Conservation (phyloP, 1,140 invertebrate genomes). For the Panagrolaimus sp. region DNA sequence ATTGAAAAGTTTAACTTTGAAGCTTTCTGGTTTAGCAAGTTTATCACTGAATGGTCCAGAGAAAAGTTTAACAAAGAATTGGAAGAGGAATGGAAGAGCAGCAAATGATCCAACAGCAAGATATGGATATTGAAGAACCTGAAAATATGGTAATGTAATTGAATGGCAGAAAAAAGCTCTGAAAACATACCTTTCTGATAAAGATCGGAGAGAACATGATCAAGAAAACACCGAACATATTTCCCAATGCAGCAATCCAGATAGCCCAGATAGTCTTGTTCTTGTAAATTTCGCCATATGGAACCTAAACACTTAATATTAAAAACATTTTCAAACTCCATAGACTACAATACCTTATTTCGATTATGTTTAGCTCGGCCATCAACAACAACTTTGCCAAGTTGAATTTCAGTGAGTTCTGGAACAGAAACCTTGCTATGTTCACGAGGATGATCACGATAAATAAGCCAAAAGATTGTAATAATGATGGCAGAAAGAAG, state of each 20-base stretch:
- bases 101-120: slow-evolving; percentile 35
- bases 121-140: slow-evolving; percentile 33
- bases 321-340: slow-evolving; percentile 27
- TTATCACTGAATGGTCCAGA: slow-evolving; percentile 40
- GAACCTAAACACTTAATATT: slow-evolving; percentile 23
- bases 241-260: slow-evolving; percentile 41
- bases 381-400: slow-evolving; percentile 33
- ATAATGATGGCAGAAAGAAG: slow-evolving; percentile 33
- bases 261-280: slow-evolving; percentile 44
- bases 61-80: slow-evolving; percentile 42
- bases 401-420: slow-evolving; percentile 30
- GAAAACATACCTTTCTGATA: slow-evolving; percentile 10
- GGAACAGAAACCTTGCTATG: slow-evolving; percentile 19
- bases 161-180: no score
- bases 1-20: slow-evolving; percentile 40
- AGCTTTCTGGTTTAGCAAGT: slow-evolving; percentile 16
- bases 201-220: slow-evolving; percentile 42
- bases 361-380: slow-evolving; percentile 28
- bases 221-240: slow-evolving; percentile 29
- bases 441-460: slow-evolving; percentile 35
- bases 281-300: slow-evolving; percentile 21
- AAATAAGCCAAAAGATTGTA: slow-evolving; percentile 36
- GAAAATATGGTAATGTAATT: neutral
- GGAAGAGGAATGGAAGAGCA: slow-evolving; percentile 43
- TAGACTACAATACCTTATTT: neutral